Evolutionary conservation across 2,888 invertebrate species (phyloP).

Genomic region (Noctua comes): DNA sequence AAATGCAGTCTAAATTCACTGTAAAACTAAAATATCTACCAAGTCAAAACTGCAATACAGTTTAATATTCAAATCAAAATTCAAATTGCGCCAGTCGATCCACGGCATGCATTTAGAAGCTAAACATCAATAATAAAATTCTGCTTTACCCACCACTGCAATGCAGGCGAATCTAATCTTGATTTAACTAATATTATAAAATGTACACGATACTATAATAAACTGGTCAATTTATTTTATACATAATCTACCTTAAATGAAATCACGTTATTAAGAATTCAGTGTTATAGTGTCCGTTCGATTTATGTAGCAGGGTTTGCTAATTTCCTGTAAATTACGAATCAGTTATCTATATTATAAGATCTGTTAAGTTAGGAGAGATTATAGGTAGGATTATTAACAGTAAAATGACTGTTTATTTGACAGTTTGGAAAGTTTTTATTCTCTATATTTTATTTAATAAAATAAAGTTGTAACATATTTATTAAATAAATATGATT

Average conservation of each 20-base stretch:
- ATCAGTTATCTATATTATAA: too few relatives aligned
- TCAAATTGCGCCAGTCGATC: background rate
- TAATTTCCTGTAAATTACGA: background rate
- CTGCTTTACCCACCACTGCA: slow-evolving; percentile 30
- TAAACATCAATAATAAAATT: slow-evolving; percentile 35
- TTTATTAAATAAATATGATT: too few relatives aligned
- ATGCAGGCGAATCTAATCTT: slow-evolving; percentile 51
- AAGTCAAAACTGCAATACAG: slow-evolving; percentile 3
- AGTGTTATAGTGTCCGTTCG: too few relatives aligned
- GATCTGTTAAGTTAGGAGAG: background rate
- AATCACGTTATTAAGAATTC: slow-evolving; percentile 24
- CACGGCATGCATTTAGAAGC: background rate
- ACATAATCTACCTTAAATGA: background rate
- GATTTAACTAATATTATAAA: slow-evolving; percentile 25
- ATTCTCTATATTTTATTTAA: too few relatives aligned
- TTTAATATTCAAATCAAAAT: slow-evolving; percentile 29
- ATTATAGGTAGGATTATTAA: too few relatives aligned
- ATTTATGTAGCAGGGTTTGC: background rate
- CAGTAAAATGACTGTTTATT: too few relatives aligned
- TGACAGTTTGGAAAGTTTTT: too few relatives aligned
- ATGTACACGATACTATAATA: slow-evolving; percentile 1
- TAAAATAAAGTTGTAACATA: too few relatives aligned
- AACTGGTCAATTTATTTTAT: slow-evolving; percentile 9
- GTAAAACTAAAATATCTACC: background rate
- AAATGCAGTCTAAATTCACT: background rate